These are phyloP conservation scores for Hycleus phaleratus DNA, from an alignment of 1,140 invertebrate genomes.

Conservation along the genomic window DNA sequence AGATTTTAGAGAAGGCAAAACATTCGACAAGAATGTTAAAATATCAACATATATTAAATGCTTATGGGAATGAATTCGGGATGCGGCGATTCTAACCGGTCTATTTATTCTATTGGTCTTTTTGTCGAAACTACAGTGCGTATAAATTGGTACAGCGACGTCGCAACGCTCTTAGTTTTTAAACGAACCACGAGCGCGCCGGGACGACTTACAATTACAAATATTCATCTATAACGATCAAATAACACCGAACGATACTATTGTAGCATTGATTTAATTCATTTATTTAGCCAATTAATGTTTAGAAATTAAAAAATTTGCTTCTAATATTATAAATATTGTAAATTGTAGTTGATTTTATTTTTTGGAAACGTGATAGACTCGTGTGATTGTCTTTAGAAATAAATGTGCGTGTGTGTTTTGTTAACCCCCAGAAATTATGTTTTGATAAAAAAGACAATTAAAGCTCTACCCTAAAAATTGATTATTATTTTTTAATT, in stretches of 20 bases:
- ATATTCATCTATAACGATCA: too few relatives aligned
- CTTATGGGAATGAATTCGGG: constrained; percentile 22
- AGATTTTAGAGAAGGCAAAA: constrained; percentile 35
- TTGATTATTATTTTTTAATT: constrained; percentile 1
- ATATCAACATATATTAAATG: constrained; percentile 26
- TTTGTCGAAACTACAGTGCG: neutral
- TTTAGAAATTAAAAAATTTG: too few relatives aligned
- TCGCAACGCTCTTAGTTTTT: constrained; percentile 15
- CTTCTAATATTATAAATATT: too few relatives aligned
- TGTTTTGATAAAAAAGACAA: too few relatives aligned
- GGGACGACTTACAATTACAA: constrained; percentile 3
- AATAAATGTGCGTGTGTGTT: too few relatives aligned
- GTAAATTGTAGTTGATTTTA: too few relatives aligned
- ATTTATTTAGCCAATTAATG: too few relatives aligned
- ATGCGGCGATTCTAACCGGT: constrained; percentile 17
- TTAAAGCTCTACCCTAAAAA: neutral
- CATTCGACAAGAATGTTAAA: constrained; percentile 30
- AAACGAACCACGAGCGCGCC: constrained; percentile 1
- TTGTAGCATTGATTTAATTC: too few relatives aligned
- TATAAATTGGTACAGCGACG: constrained; percentile 5
- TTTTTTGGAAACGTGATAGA: too few relatives aligned
- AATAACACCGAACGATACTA: too few relatives aligned
- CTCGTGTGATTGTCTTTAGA: too few relatives aligned
- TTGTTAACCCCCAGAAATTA: too few relatives aligned
- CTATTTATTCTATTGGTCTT: neutral